These are phyloP conservation scores for Chorisops tibialis DNA, from an alignment of 2,888 invertebrate genomes.

Conservation along the genomic window DNA sequence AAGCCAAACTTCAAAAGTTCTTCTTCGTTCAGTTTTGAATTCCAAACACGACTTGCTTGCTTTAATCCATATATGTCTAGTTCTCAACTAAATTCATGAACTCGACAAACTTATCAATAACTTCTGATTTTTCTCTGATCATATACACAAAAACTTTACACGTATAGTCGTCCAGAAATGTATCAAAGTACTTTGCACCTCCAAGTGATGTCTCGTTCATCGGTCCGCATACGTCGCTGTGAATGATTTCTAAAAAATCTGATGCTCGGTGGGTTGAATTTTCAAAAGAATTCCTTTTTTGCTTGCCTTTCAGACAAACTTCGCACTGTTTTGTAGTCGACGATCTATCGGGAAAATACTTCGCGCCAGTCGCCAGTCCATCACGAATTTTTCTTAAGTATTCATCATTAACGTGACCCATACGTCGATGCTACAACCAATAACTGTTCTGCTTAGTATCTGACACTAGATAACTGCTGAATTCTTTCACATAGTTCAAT, in stretches of 20 bases:
- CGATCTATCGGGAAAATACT: too few relatives aligned
- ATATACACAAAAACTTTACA: constrained; percentile 27
- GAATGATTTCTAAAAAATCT: constrained; percentile 32
- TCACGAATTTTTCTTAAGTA: background rate
- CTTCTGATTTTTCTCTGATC: constrained; percentile 29
- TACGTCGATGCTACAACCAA: constrained; percentile 28
- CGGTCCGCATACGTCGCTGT: constrained; percentile 46
- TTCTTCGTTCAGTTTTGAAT: background rate
- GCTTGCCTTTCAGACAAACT: constrained; percentile 37
- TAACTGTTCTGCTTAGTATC: background rate
- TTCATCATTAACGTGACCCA: background rate
- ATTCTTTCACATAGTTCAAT: background rate
- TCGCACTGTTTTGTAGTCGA: constrained; percentile 2
- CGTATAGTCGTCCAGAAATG: constrained; percentile 44
- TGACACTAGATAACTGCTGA: background rate
- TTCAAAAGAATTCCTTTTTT: too few relatives aligned
- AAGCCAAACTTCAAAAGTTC: background rate
- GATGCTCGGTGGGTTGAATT: background rate
- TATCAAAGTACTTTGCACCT: too few relatives aligned
- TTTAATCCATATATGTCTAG: constrained; percentile 18
- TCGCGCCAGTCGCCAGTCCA: too few relatives aligned
- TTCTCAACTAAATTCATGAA: constrained; percentile 31
- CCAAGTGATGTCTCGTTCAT: constrained; percentile 42
- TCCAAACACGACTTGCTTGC: too few relatives aligned
- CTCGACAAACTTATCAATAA: constrained; percentile 21